phyloP scores from a whole-genome alignment of 1,140 invertebrate species.

The Microplitis mediator region DNA sequence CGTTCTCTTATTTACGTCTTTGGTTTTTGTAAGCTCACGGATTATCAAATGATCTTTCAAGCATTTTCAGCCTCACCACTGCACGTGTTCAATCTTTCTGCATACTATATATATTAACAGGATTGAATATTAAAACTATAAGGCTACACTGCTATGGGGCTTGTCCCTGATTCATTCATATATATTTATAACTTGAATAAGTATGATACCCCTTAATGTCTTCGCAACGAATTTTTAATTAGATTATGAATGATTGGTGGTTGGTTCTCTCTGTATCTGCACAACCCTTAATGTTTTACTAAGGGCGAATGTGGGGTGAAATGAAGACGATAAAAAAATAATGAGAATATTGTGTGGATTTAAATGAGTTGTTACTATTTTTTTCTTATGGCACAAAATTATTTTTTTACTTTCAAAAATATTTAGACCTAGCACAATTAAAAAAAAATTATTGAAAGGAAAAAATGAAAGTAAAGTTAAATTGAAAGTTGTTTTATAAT shows the following conservation, averaged over 20 bases:
- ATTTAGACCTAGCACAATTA: too few relatives aligned
- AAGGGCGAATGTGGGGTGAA: too few relatives aligned
- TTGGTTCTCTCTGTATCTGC: too few relatives aligned
- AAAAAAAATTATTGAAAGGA: too few relatives aligned
- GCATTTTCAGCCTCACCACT: not conserved
- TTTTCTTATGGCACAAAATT: too few relatives aligned
- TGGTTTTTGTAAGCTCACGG: too few relatives aligned
- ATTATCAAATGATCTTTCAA: not conserved
- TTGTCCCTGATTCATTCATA: conserved; percentile 13
- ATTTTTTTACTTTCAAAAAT: too few relatives aligned
- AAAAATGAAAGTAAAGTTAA: too few relatives aligned
- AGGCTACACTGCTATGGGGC: not conserved
- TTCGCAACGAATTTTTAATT: conserved; percentile 42
- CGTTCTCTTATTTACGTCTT: too few relatives aligned
- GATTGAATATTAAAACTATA: conserved; percentile 12
- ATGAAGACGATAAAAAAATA: not conserved
- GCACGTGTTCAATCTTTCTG: not conserved
- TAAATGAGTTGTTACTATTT: not conserved
- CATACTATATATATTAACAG: not conserved
- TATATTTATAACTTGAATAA: too few relatives aligned
- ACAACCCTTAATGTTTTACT: not conserved
- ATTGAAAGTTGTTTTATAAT: too few relatives aligned
- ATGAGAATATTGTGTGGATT: not conserved
- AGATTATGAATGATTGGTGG: conserved; percentile 46
- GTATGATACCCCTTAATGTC: conserved; percentile 3